These are phyloP conservation scores for Halocynthia aurantium DNA, from an alignment of 23 tunicate species.

Conservation along the genomic window DNA sequence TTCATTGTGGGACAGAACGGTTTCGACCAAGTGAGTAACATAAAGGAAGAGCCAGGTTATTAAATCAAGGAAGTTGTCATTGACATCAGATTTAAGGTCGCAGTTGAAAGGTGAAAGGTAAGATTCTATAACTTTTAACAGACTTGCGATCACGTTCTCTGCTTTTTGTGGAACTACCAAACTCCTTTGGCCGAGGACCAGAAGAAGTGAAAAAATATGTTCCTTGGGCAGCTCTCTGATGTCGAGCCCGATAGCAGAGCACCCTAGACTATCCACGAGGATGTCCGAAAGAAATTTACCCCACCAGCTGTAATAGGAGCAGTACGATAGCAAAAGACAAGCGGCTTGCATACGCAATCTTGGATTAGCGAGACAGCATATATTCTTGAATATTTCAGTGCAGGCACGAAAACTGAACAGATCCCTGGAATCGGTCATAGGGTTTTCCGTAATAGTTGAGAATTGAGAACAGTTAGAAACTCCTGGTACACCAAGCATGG, in stretches of 20 bases:
- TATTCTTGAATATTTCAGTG: neutral
- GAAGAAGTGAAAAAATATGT: constrained; percentile 8
- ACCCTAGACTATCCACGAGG: constrained; percentile 1
- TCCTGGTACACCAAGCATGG: neutral
- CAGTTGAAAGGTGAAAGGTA: neutral
- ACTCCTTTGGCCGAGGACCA: constrained; percentile 11
- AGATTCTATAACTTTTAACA: neutral
- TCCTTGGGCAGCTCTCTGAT: neutral
- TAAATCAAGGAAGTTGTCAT: neutral
- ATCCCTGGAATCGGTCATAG: neutral
- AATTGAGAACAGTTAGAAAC: neutral
- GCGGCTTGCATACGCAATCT: constrained; percentile 13
- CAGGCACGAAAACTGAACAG: neutral
- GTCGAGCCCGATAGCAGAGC: neutral
- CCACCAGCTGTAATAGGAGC: constrained; percentile 4
- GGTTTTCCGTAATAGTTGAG: neutral
- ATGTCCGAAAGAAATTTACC: neutral
- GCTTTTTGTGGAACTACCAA: constrained; percentile 7
- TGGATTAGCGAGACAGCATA: constrained; percentile 9
- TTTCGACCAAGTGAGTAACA: neutral
- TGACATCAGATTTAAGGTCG: neutral
- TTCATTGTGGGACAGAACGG: neutral
- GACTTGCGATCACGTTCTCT: constrained; percentile 11
- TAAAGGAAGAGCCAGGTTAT: constrained; percentile 1
- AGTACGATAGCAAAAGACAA: constrained; percentile 6